Conservation (phyloP, 2,797 vertebrate species). For the Notoglanidium macrostoma region DNA sequence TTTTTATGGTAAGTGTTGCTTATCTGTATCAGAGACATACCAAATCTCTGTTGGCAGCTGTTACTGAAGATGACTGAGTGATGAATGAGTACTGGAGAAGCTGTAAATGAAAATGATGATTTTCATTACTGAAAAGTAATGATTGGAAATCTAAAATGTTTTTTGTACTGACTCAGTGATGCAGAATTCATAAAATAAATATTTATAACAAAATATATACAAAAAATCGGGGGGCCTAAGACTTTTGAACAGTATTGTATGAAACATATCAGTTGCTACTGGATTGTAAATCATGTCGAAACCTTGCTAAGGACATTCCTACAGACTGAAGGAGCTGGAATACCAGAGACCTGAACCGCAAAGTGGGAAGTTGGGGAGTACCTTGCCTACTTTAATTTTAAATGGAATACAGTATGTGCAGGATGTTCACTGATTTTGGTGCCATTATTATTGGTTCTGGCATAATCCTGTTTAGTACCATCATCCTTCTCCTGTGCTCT, state of each 20-base stretch:
- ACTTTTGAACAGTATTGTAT: neutral
- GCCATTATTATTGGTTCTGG: neutral
- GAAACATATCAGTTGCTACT: neutral
- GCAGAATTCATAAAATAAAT: no score
- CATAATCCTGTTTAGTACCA: neutral
- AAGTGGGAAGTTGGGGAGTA: neutral
- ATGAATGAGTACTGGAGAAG: neutral
- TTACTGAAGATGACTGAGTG: neutral
- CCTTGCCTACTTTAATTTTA: neutral
- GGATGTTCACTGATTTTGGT: slow-evolving; percentile 1
- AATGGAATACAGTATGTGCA: neutral
- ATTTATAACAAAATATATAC: no score
- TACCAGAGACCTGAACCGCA: neutral
- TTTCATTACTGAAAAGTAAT: no score
- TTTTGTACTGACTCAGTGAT: no score
- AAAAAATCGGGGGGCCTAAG: no score
- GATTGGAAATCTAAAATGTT: no score
- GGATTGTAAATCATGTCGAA: neutral
- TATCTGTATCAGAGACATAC: neutral
- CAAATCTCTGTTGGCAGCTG: neutral
- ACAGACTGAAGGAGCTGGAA: neutral
- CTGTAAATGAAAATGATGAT: no score
- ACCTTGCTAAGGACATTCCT: neutral
- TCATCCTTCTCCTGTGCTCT: neutral
- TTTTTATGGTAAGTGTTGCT: neutral